Conservation (phyloP, 1,140 invertebrate genomes). For the Lepidurus packardi region DNA sequence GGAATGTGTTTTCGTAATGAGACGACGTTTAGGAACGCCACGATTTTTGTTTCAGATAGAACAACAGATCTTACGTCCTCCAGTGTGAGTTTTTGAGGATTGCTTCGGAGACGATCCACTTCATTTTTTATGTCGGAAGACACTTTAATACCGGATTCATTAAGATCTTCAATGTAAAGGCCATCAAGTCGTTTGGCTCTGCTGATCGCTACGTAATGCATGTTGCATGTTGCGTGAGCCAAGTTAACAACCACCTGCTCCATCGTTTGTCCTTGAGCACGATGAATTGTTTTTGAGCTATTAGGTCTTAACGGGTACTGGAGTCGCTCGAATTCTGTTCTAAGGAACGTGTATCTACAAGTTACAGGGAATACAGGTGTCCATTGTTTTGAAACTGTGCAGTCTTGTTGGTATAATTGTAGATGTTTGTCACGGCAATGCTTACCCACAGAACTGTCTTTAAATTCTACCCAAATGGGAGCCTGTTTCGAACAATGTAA, state of each 20-base stretch:
- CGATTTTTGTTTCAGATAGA: background rate
- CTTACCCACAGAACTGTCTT: background rate
- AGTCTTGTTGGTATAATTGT: slow-evolving; percentile 6
- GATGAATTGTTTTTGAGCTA: background rate
- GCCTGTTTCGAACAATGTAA: background rate
- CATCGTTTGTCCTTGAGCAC: too few relatives aligned
- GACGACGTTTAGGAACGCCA: background rate
- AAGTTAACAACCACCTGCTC: too few relatives aligned
- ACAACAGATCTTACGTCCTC: background rate
- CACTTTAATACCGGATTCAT: background rate
- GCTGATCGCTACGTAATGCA: too few relatives aligned
- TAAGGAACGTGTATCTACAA: background rate
- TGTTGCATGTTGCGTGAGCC: too few relatives aligned
- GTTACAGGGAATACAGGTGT: background rate
- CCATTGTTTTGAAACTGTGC: background rate
- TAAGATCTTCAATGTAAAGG: background rate
- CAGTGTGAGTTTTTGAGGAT: background rate
- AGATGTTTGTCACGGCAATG: background rate
- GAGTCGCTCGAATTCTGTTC: background rate
- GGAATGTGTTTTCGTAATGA: background rate
- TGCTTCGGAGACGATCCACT: background rate
- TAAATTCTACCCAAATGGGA: background rate
- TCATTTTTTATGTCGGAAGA: background rate
- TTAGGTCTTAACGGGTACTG: background rate
- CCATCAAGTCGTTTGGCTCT: too few relatives aligned